These are phyloP conservation scores for Caenorhabditis becei DNA, from an alignment of 2,888 invertebrate genomes.

Conservation along the genomic window DNA sequence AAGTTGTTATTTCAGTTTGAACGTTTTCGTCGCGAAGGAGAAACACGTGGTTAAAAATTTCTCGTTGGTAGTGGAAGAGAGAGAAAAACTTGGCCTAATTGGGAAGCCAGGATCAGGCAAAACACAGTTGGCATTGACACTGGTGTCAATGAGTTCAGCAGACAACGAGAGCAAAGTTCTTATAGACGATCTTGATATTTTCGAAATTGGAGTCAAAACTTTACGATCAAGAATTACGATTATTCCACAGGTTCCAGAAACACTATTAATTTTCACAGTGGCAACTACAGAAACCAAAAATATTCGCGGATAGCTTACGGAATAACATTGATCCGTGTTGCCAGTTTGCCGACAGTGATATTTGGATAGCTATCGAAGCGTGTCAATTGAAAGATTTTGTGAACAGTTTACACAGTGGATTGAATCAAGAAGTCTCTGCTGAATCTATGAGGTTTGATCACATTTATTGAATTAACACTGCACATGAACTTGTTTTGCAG, in stretches of 20 bases:
- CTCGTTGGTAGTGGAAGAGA: conserved; percentile 84
- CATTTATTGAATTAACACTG: too few species aligned
- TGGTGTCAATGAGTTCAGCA: conserved; percentile 75
- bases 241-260: conserved; percentile 83
- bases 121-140: conserved; percentile 71
- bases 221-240: conserved; percentile 90
- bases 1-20: conserved; percentile 63
- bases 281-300: conserved; percentile 84
- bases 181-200: conserved; percentile 83
- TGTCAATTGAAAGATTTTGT: conserved; percentile 93
- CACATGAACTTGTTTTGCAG: conserved; percentile 72
- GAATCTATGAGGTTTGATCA: conserved; percentile 86
- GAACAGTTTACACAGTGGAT: conserved; percentile 86
- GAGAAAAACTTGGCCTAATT: conserved; percentile 86
- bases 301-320: conserved; percentile 87
- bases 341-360: conserved; percentile 87
- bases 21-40: conserved; percentile 71
- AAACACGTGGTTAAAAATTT: conserved; percentile 91
- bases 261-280: not conserved
- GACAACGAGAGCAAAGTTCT: conserved; percentile 73
- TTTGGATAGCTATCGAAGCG: conserved; percentile 92
- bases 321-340: conserved; percentile 95
- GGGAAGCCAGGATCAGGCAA: conserved; percentile 81
- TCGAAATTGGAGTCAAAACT: conserved; percentile 90
- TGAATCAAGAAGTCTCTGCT: conserved; percentile 90